These are phyloP conservation scores for Andrena cerasifolii DNA, from an alignment of 1,140 invertebrate genomes.

Conservation along the genomic window DNA sequence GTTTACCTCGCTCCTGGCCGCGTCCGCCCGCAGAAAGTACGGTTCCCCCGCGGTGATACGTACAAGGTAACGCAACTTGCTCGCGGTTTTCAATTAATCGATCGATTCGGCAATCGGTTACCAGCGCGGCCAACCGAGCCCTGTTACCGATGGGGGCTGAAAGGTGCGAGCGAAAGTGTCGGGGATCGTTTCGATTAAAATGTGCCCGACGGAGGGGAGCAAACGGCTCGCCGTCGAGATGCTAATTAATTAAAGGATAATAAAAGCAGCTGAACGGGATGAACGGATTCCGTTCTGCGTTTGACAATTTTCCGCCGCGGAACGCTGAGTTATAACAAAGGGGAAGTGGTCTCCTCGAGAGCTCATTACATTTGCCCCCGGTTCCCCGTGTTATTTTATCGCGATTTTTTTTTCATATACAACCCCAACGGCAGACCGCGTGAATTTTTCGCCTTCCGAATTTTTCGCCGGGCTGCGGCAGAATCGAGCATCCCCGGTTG, in stretches of 20 bases:
- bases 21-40: not conserved
- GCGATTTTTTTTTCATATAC: not conserved
- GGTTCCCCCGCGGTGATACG: not conserved
- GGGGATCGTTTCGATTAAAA: not conserved
- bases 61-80: not conserved
- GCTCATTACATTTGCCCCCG: slow-evolving; percentile 36
- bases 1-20: slow-evolving; percentile 10
- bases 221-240: not conserved
- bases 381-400: not conserved
- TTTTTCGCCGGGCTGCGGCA: too few species aligned
- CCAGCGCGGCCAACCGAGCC: too few species aligned
- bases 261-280: not conserved
- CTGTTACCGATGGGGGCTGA: too few species aligned
- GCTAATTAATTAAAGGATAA: slow-evolving; percentile 48
- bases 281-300: not conserved
- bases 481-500: not conserved
- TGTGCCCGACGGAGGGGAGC: not conserved
- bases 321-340: slow-evolving; percentile 4
- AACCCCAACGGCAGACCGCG: not conserved
- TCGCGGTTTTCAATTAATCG: not conserved
- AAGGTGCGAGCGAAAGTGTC: not conserved
- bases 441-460: slow-evolving; percentile 4
- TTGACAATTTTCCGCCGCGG: not conserved
- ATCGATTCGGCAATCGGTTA: slow-evolving; percentile 1
- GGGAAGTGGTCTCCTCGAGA: slow-evolving; percentile 21